phyloP scores from a whole-genome alignment of 2,888 invertebrate species.

The Parnassius glacialis region DNA sequence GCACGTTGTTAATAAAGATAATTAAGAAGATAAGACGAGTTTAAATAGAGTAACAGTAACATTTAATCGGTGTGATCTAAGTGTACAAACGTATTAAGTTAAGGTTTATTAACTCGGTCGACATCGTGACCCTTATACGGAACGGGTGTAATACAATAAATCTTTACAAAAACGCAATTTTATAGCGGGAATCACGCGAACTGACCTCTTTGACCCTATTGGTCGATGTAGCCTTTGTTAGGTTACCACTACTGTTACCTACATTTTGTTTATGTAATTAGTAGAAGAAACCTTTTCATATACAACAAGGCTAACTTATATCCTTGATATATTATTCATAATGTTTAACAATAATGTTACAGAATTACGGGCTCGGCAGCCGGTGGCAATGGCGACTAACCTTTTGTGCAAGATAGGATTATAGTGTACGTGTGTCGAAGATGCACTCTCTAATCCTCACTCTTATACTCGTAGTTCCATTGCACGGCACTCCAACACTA shows the following conservation, averaged over 20 bases:
- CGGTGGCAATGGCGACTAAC: no score
- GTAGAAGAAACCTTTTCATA: no score
- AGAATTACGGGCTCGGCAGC: no score
- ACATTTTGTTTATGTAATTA: neutral
- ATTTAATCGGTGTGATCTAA: constrained; percentile 45
- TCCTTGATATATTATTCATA: no score
- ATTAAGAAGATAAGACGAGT: constrained; percentile 46
- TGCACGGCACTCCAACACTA: no score
- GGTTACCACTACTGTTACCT: constrained; percentile 4
- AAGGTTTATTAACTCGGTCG: constrained; percentile 67
- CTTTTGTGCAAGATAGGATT: no score
- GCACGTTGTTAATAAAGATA: constrained; percentile 45
- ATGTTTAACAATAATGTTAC: no score
- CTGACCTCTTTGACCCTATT: constrained; percentile 65
- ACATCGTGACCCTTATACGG: constrained; percentile 66
- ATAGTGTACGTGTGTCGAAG: no score
- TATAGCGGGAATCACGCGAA: constrained; percentile 70
- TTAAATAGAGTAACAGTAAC: constrained; percentile 47
- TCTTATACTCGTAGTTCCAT: no score
- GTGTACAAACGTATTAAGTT: constrained; percentile 62
- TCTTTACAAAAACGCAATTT: constrained; percentile 69
- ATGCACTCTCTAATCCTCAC: no score
- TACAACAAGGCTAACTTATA: no score
- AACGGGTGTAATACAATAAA: constrained; percentile 60
- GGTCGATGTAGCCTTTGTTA: constrained; percentile 29